Percentiles rank a stretch among this genome's conserved stretches.
These are phyloP conservation scores for Odontocerum albicorne DNA, from an alignment of 2,888 invertebrate species.

Conservation along the genomic window DNA sequence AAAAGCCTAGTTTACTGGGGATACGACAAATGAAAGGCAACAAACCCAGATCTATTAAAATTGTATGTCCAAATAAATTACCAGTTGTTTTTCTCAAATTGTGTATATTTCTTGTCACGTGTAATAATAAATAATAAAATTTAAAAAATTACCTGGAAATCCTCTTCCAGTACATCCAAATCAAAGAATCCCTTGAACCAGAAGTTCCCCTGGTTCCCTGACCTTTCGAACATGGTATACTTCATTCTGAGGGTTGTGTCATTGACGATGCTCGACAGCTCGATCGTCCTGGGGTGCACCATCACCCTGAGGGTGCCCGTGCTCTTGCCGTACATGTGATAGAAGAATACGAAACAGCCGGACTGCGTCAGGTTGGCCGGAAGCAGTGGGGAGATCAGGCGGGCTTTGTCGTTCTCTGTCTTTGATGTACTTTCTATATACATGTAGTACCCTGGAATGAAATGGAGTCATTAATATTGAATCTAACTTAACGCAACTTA, in stretches of 20 bases:
- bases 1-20: too few relatives aligned
- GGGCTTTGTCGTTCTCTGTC: constrained; percentile 65
- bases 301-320: constrained; percentile 60
- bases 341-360: constrained; percentile 70
- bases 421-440: constrained; percentile 75
- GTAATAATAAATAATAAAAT: neutral
- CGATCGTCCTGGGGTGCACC: constrained; percentile 49
- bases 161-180: constrained; percentile 49
- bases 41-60: too few relatives aligned
- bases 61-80: too few relatives aligned
- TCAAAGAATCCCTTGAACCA: constrained; percentile 63
- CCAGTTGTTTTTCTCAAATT: too few relatives aligned
- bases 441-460: constrained; percentile 73
- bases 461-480: too few relatives aligned
- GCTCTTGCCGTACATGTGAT: constrained; percentile 76
- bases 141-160: constrained; percentile 55
- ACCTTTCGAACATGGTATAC: constrained; percentile 60
- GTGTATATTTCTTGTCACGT: neutral
- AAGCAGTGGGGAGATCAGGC: constrained; percentile 74
- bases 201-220: constrained; percentile 68
- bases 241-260: constrained; percentile 37
- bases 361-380: constrained; percentile 46
- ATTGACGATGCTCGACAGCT: constrained; percentile 38
- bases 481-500: too few relatives aligned
- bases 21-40: too few relatives aligned